Base-by-base conservation (phyloP, 2,113 vertebrate genomes). In the Passer montanus region DNA sequence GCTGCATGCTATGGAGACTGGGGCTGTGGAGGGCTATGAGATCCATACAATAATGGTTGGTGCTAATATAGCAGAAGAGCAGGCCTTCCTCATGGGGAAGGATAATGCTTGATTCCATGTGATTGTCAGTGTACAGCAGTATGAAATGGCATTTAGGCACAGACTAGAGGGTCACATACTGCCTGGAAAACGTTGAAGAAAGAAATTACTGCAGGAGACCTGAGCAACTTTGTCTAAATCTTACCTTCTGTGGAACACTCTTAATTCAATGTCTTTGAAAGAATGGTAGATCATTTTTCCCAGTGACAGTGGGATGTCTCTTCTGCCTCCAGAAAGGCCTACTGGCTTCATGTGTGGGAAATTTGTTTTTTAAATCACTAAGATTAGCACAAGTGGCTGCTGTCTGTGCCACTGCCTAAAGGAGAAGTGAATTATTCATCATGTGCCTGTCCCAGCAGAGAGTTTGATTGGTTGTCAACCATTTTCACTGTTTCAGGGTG, bases 351-450 rank as follows among this genome's bases (percentile, higher is more conserved):
- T 94, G 94, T 88, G 87, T 95, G 94, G 96, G 91, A 94, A 90
- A 72, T 90, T 37, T 75, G 55, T 83, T 93, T 89, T 91, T 87
- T 86, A 75, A 83, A 60, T 90, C 52, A 69, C 55, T 28, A 22
- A 35, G 73, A 90, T 72, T 74, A 95, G 67, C 83, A 92, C 86
- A 97, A 95, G 78, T 5, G 14, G 39, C 58, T 79, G 81, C 59
- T 89, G 41, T 94, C 72, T 83, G 30, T 64, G 79, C 47, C 41
- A 6, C 49, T 73, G 60, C 8, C 66, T 47, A 22, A 64, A 95
- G 88, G 62, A 93, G 76, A 73, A 60, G 86, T 83, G 39, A 93
- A 82, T 96, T 96, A 93, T 96, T 95, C 84, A 94, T 82, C 49
- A 44, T 62, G 10, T 56, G 74, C 39, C 68, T 10, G 14, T 86